These are phyloP conservation scores for Nilaparvata lugens DNA, from an alignment of 1,140 invertebrate genomes.

Conservation along the genomic window DNA sequence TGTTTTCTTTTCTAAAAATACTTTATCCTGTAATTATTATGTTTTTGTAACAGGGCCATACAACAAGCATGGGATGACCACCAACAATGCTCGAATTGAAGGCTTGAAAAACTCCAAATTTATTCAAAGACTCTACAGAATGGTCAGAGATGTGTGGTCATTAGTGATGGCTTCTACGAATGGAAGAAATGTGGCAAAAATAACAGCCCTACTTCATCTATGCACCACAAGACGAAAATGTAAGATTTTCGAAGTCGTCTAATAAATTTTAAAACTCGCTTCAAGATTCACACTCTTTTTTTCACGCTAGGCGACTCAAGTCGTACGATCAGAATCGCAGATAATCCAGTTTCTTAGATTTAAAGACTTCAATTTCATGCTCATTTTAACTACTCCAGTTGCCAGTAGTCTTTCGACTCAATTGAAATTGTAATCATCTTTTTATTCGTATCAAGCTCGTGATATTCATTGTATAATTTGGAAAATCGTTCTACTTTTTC, in stretches of 20 bases:
- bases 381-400: too few species aligned
- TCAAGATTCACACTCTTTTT: too few species aligned
- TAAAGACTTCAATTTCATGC: too few species aligned
- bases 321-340: too few species aligned
- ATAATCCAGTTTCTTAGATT: too few species aligned
- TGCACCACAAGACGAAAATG: slow-evolving; percentile 41
- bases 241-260: slow-evolving; percentile 43
- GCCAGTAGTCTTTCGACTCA: too few species aligned
- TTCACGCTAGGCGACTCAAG: too few species aligned
- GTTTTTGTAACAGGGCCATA: neutral
- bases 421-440: too few species aligned
- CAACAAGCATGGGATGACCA: slow-evolving; percentile 50
- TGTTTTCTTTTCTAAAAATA: neutral
- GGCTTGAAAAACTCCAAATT: slow-evolving; percentile 54
- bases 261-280: too few species aligned
- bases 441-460: too few species aligned
- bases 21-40: neutral
- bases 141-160: slow-evolving; percentile 63
- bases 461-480: too few species aligned
- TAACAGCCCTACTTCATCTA: slow-evolving; percentile 72
- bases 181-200: slow-evolving; percentile 60
- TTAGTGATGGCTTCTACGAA: slow-evolving; percentile 80
- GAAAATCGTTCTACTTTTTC: too few species aligned
- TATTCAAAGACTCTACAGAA: slow-evolving; percentile 52
- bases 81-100: slow-evolving; percentile 71